Evolutionary conservation across 2,888 invertebrate species (phyloP).

Genomic region (Pseudococcus jackbeardsleyi): DNA sequence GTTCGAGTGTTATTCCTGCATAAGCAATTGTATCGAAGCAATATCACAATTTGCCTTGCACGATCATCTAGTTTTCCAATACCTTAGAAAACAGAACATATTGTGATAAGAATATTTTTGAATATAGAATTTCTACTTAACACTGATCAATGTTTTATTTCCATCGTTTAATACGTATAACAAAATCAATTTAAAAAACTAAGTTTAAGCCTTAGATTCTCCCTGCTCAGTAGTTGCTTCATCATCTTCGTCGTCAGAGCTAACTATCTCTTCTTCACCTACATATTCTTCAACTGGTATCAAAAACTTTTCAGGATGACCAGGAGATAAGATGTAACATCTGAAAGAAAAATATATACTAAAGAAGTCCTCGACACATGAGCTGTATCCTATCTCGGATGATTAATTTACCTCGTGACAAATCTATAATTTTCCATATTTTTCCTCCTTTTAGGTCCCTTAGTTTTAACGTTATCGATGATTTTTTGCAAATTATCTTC

Average conservation of each 20-base stretch:
- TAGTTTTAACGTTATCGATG: conserved; percentile 76
- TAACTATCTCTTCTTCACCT: conserved; percentile 32
- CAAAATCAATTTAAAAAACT: background rate
- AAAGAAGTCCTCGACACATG: background rate
- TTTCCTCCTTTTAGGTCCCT: conserved; percentile 76
- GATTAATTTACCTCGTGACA: conserved; percentile 21
- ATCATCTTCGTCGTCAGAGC: conserved; percentile 58
- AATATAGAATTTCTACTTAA: conserved; percentile 37
- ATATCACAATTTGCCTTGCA: conserved; percentile 27
- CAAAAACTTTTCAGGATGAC: conserved; percentile 40
- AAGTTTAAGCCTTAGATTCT: background rate
- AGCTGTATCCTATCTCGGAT: too few species aligned
- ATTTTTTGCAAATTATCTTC: conserved; percentile 81
- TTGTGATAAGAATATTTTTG: conserved; percentile 40
- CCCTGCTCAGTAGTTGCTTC: background rate
- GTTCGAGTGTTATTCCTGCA: background rate
- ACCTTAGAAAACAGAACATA: conserved; percentile 5
- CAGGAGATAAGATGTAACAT: conserved; percentile 51
- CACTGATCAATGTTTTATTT: background rate
- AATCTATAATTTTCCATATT: conserved; percentile 57
- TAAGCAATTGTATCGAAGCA: conserved; percentile 15
- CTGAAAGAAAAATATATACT: conserved; percentile 33
- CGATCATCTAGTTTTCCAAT: background rate
- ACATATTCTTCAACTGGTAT: conserved; percentile 59
- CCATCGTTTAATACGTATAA: background rate